Conservation (phyloP, 2,888 invertebrate species). For the Augiades crinisus region DNA sequence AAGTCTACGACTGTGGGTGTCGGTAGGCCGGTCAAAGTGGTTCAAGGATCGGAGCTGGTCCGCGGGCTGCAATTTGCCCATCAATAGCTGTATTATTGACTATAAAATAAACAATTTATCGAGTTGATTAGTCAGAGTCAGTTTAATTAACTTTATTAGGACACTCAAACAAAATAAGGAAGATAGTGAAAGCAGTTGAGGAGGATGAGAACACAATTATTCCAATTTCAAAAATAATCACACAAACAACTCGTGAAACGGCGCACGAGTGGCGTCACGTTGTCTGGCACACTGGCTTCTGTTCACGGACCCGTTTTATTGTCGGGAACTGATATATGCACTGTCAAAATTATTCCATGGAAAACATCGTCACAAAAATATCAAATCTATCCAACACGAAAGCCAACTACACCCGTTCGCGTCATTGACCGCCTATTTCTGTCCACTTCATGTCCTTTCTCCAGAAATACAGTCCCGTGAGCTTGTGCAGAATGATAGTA, state of each 20-base stretch:
- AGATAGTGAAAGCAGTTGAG: background rate
- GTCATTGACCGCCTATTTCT: slow-evolving; percentile 69
- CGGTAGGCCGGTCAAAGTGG: too few species aligned
- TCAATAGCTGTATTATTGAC: too few species aligned
- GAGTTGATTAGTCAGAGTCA: too few species aligned
- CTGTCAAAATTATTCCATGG: slow-evolving; percentile 27
- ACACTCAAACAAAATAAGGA: background rate
- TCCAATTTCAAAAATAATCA: slow-evolving; percentile 18
- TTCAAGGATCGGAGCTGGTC: too few species aligned
- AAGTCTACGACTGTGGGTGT: too few species aligned
- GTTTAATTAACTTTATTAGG: too few species aligned
- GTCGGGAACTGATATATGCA: slow-evolving; percentile 29
- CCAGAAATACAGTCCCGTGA: slow-evolving; percentile 50
- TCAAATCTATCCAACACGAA: slow-evolving; percentile 29
- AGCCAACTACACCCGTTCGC: slow-evolving; percentile 38
- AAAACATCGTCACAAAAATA: slow-evolving; percentile 16
- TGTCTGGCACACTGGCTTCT: slow-evolving; percentile 46
- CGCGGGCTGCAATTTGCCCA: too few species aligned
- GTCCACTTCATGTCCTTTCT: slow-evolving; percentile 58
- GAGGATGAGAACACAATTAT: background rate
- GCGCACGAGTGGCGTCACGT: slow-evolving; percentile 48
- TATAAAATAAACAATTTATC: too few species aligned
- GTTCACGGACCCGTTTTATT: slow-evolving; percentile 26
- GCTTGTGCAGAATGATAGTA: slow-evolving; percentile 32
- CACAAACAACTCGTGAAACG: slow-evolving; percentile 32